Base-by-base conservation (phyloP, 1,140 invertebrate genomes). In the Caenorhabditis latens region DNA sequence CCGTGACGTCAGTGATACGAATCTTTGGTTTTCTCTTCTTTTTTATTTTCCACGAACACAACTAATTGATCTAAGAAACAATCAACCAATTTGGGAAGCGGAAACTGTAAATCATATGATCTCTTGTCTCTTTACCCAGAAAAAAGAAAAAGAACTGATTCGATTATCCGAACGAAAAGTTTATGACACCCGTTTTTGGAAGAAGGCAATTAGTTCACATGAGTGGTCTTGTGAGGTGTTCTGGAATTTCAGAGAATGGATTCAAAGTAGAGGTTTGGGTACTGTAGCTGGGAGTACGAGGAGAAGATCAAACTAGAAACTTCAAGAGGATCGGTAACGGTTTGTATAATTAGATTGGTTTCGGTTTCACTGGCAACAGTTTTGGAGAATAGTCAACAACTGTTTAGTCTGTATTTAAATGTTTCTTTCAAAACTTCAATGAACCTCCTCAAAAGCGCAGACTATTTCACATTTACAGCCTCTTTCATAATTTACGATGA, bases 21-120 rank as follows among this genome's bases (percentile, higher is more conserved):
- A 71, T 71, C 65, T 71, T 71, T 71, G 65, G 16, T 71, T 71
- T 14, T 43, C 61, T 24, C 32, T 63, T 63, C 14, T 63, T 4
- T 32, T 58, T n/a, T 9, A 53, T 19, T 14, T 1, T n/a, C 14
- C n/a, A 19, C 55, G 55, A 13, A 53, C 9, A 53, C 16, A 16
- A 53, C 9, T 4, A 58, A 58, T 6, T 6, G 13, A 58, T 19
- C 61, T 4, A 71, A 67, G 16, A 16, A 71, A n/a, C 16, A 71
- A 71, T 21, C 40, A 71, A 46, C 13, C 61, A 63, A 63, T 16
- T 58, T 58, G 55, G 19, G 55, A 58, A 58, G 21, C 61, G 61
- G 61, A 63, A 63, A 63, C 61, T 63, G 61, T 43, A 71, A 43
- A 71, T 43, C 65, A 71, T 71, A 71, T 71, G 65, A 43, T 71